These are phyloP conservation scores for Pantherophis vulpinus DNA, from an alignment of 2,797 vertebrate genomes.

Conservation along the genomic window DNA sequence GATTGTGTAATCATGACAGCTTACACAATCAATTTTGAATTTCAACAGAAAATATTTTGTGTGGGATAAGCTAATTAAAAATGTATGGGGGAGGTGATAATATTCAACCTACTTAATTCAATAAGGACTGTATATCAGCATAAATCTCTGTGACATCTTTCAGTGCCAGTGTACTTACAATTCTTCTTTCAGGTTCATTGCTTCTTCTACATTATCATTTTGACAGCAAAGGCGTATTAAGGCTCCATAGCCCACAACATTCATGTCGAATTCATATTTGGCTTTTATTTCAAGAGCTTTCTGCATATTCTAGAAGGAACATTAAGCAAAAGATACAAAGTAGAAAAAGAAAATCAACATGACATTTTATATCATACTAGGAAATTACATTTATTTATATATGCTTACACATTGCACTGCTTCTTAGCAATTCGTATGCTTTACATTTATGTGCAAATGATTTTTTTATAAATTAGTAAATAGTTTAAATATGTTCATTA, in stretches of 20 bases:
- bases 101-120: constrained; percentile 66
- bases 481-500: background rate
- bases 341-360: constrained; percentile 50
- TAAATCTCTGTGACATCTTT: constrained; percentile 64
- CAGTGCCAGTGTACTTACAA: constrained; percentile 82
- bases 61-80: constrained; percentile 71
- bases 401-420: background rate
- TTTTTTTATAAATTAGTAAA: constrained; percentile 1
- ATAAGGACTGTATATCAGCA: constrained; percentile 64
- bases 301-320: constrained; percentile 83
- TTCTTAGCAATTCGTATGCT: constrained; percentile 28
- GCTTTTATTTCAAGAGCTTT: constrained; percentile 89
- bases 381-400: constrained; percentile 18
- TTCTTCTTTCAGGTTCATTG: constrained; percentile 90
- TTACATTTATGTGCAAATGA: constrained; percentile 7
- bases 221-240: constrained; percentile 90
- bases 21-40: constrained; percentile 43
- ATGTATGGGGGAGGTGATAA: constrained; percentile 72
- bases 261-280: constrained; percentile 83
- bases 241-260: constrained; percentile 73
- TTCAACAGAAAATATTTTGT: constrained; percentile 57
- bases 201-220: constrained; percentile 85
- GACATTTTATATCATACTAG: constrained; percentile 50
- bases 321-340: constrained; percentile 60
- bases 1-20: constrained; percentile 47